These are phyloP conservation scores for Epinotia brunnichana DNA, from an alignment of 2,888 invertebrate genomes.

Conservation along the genomic window DNA sequence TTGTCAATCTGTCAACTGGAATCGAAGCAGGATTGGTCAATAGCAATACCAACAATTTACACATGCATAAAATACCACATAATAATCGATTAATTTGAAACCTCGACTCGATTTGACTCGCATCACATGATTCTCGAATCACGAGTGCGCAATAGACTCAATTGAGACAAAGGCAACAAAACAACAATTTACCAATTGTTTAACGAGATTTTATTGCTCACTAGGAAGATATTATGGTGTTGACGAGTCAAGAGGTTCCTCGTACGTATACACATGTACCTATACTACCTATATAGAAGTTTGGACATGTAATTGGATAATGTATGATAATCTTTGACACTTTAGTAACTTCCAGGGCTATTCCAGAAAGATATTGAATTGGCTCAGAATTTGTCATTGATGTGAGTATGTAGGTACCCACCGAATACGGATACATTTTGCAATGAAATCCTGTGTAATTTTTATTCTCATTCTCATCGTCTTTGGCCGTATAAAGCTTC, in stretches of 20 bases:
- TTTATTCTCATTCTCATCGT: no score
- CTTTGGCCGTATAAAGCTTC: no score
- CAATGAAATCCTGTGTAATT: no score
- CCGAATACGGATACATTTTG: no score
- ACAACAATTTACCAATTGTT: conserved; percentile 6
- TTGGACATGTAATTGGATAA: not conserved
- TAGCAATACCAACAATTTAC: no score
- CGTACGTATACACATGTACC: not conserved
- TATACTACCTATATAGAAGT: no score
- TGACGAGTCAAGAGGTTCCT: not conserved
- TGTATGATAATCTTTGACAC: not conserved
- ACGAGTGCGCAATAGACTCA: conserved; percentile 12
- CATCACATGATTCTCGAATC: conserved; percentile 12
- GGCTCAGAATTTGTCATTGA: no score
- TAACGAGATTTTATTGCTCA: conserved; percentile 4
- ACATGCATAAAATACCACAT: not conserved
- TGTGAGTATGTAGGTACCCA: no score
- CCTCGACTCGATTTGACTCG: conserved; percentile 4
- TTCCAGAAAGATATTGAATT: no score
- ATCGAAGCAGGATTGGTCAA: no score
- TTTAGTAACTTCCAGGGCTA: no score
- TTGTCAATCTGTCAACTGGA: no score
- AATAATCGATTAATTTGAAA: not conserved
- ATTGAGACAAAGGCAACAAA: conserved; percentile 18
- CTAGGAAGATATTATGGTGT: conserved; percentile 1